Base-by-base conservation (phyloP, 2,113 vertebrate species). In the Hyperopisus bebe region DNA sequence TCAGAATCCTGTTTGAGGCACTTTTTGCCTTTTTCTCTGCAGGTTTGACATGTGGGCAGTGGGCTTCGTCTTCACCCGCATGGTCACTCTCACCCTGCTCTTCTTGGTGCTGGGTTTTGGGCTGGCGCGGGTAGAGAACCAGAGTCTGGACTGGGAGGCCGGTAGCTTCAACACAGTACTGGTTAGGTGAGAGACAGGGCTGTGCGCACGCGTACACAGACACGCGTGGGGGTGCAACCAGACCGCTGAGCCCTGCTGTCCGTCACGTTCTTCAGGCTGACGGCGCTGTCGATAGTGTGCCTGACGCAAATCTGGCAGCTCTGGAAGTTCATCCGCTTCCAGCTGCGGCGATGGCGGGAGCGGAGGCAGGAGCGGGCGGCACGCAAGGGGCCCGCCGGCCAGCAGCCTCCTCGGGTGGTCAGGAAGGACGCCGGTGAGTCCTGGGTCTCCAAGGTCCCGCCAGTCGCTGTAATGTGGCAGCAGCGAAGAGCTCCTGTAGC, bases 281-380 rank as follows among this genome's bases (percentile, higher is more conserved):
- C 94, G 13, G 95, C 98, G 95, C 94, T 99, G 91, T 96, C 97
- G 90, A 93, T 98, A 95, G 96, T 98, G 89, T 99, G 97, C 91
- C 94, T 97, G 58, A 98, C 96, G 90, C 98, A 99, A 94, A 97
- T 97, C 74, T 99, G 97, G 96, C 96, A 98, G 89, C 98, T 99
- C 94, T 99, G 98, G 98, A 97, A 97, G 94, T 99, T 99, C 94
- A 98, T 99, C 94, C 97, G 97, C 92, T 98, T 98, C 94, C 98
- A 99, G 96, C 95, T 99, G 94, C 96, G 97, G 48, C 97, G 98
- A 92, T 99, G 98, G 96, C 96, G 98, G 35, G 98, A 99, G 77
- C 97, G 97, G 93, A 95, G 97, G 95, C 95, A 96, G 0, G 97
- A 99, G 92, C 98, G 98, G 95, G 97, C 95, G 3, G 93, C 96